Base-by-base conservation (phyloP, 2,888 invertebrate genomes). In the Chrysopilus asiliformis region DNA sequence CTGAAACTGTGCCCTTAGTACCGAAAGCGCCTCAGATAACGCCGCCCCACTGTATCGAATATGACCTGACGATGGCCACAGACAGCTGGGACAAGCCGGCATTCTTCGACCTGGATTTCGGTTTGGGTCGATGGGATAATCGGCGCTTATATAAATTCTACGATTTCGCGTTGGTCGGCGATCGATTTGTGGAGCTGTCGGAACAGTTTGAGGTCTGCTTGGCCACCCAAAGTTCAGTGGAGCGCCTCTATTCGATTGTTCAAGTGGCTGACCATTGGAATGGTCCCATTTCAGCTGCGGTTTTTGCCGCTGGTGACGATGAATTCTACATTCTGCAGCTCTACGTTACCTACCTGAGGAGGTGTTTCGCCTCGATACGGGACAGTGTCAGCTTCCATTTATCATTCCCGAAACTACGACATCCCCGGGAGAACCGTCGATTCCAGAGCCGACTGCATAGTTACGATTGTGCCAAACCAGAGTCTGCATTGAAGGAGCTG, bases 201-300 rank as follows among this genome's bases (percentile, higher is more conserved):
- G 57, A 67, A n/a, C 58, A 62, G 10, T 70, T 69, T 39, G 64
- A 64, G 13, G 78, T 82, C 10, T 83, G 83, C 48, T 60, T 90
- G 39, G 87, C 89, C 0, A 87, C 87, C 0, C 87, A 90, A 57
- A 79, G 80, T 48, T 89, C 89, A 0, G 68, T 90, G 33, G 90
- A 90, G 51, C 73, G 85, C 42, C 60, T 91, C 7, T 71, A 75
- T 45, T 84, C 86, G 26, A 56, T 90, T 13, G 71, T 83, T 0
- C 76, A 79, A 47, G 82, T 86, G 25, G 79, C 82, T 1, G 72
- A 77, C 32, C 79, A 85, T 49, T 90, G 89, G 89, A 70, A 73
- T 6, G 89, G 87, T 0, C 82, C 87, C 0, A 80, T 91, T 49
- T 90, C 89, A 0, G 71, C 81, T 0, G 84, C 87, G 0, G 69